A percentile compares a stretch with the other conserved stretches of the same genome.
Evolutionary conservation across 1,140 invertebrate genomes (phyloP).

Genomic region (Sitodiplosis mosellana): DNA sequence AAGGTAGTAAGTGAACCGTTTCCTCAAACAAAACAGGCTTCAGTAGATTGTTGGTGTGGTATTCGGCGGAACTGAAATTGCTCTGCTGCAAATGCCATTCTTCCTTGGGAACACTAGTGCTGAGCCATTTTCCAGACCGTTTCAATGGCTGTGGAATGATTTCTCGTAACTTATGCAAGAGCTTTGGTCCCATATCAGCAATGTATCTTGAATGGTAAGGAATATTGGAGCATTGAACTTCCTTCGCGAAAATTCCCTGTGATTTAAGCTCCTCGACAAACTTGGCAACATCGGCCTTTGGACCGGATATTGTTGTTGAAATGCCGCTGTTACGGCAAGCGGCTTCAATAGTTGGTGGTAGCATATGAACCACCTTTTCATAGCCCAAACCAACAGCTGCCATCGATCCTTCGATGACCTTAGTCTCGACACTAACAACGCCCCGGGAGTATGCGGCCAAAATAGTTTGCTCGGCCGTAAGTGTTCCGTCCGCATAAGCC

Average conservation of each 20-base stretch:
- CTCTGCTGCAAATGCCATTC: constrained; percentile 51
- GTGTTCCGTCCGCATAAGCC: constrained; percentile 73
- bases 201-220: constrained; percentile 76
- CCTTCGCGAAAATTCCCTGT: constrained; percentile 62
- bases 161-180: constrained; percentile 52
- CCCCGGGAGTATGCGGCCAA: constrained; percentile 71
- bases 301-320: constrained; percentile 73
- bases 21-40: constrained; percentile 75
- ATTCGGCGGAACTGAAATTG: constrained; percentile 64
- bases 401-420: constrained; percentile 67
- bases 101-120: constrained; percentile 61
- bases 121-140: constrained; percentile 66
- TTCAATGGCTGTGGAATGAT: constrained; percentile 45
- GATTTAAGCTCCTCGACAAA: constrained; percentile 49
- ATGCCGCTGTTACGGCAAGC: constrained; percentile 75
- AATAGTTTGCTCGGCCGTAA: constrained; percentile 69
- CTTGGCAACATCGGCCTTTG: constrained; percentile 42
- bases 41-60: constrained; percentile 83
- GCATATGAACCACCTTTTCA: constrained; percentile 33
- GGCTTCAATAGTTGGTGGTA: constrained; percentile 51
- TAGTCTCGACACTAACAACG: constrained; percentile 57
- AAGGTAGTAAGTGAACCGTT: constrained; percentile 57
- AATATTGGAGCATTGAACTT: constrained; percentile 62
- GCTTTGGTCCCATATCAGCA: constrained; percentile 42
- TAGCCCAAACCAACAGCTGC: constrained; percentile 51